phyloP scores from a whole-genome alignment of 37 sponge, comb jelly and placozoan genomes.

The Dysidea cf. avara region DNA sequence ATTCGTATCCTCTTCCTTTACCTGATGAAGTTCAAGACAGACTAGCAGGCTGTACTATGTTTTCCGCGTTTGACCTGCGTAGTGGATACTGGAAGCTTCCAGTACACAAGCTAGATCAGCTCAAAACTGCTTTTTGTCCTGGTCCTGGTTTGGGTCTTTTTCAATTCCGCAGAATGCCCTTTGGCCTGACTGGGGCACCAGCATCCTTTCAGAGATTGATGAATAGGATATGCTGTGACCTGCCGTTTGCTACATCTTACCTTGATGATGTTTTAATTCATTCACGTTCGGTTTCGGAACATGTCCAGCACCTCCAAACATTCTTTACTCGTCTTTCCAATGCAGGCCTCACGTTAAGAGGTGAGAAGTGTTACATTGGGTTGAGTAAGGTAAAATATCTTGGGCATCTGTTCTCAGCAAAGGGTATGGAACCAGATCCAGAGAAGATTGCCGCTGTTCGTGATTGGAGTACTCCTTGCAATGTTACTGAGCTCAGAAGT shows the following conservation, averaged over 20 bases:
- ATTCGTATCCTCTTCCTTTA: not conserved
- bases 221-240: conserved; percentile 18
- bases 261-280: conserved; percentile 30
- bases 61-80: not conserved
- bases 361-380: conserved; percentile 19
- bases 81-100: conserved; percentile 6
- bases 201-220: conserved; percentile 21
- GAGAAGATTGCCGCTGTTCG: not conserved
- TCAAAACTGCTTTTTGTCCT: conserved; percentile 29
- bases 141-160: conserved; percentile 29
- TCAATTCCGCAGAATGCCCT: conserved; percentile 16
- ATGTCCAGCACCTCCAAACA: conserved; percentile 1
- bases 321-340: conserved; percentile 15
- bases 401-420: conserved; percentile 6
- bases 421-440: conserved; percentile 5
- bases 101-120: not conserved
- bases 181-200: conserved; percentile 21
- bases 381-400: conserved; percentile 3
- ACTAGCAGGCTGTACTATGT: conserved; percentile 1
- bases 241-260: conserved; percentile 5
- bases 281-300: not conserved
- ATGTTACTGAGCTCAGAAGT: not conserved
- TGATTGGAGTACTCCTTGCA: not conserved
- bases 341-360: conserved; percentile 4
- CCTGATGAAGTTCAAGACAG: conserved; percentile 2